These are phyloP conservation scores for Solenopsis invicta DNA, from an alignment of 1,140 invertebrate genomes.

Conservation along the genomic window DNA sequence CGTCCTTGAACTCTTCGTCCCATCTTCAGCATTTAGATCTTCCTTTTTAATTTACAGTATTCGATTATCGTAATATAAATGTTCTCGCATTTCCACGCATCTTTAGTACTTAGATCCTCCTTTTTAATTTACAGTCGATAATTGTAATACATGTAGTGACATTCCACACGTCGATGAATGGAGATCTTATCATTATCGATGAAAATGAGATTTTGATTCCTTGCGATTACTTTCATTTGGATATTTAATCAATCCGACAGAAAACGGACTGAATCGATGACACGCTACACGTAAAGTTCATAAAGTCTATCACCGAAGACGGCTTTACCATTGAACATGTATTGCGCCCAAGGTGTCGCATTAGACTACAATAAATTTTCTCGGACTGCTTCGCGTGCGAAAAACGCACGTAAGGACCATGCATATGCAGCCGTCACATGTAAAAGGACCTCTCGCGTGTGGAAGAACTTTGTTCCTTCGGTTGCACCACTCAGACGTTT, in stretches of 20 bases:
- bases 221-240: slow-evolving; percentile 13
- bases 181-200: neutral
- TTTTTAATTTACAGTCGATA: slow-evolving; percentile 22
- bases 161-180: neutral
- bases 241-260: neutral
- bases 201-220: slow-evolving; percentile 3
- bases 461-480: neutral
- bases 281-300: neutral
- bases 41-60: slow-evolving; percentile 32
- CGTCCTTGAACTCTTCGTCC: neutral
- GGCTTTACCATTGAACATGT: slow-evolving; percentile 1
- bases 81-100: slow-evolving; percentile 15
- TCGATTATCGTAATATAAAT: slow-evolving; percentile 24
- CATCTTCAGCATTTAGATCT: neutral
- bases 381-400: slow-evolving; percentile 16
- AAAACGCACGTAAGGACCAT: neutral
- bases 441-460: slow-evolving; percentile 33
- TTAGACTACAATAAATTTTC: slow-evolving; percentile 30
- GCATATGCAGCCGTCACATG: neutral
- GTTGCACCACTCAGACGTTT: neutral
- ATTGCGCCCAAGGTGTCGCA: neutral
- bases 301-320: neutral
- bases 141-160: neutral
- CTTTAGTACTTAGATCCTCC: neutral
- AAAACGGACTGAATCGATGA: slow-evolving; percentile 31